phyloP scores from a whole-genome alignment of 2,113 vertebrate genomes.

The Nesospiza acunhae region DNA sequence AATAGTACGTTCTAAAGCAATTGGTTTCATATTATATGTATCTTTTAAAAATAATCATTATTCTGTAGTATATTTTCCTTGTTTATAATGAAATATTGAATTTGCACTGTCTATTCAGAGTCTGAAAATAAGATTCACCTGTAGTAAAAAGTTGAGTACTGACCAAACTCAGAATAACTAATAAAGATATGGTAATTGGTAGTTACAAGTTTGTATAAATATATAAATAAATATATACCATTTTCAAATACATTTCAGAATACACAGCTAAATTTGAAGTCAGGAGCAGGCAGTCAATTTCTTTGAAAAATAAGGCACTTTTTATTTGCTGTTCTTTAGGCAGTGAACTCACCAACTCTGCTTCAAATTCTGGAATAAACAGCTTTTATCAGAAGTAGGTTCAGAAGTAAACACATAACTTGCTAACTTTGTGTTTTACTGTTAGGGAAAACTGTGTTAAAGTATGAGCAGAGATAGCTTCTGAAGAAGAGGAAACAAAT shows the following conservation, averaged over 20 bases:
- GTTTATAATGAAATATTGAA: not conserved
- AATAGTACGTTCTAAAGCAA: not conserved
- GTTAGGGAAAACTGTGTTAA: not conserved
- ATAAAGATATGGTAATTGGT: not conserved
- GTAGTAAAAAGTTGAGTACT: not conserved
- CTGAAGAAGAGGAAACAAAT: conserved; percentile 37
- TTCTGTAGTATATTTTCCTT: not conserved
- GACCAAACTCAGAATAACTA: not conserved
- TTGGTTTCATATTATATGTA: not conserved
- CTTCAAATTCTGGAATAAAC: conserved; percentile 33
- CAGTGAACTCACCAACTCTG: not conserved
- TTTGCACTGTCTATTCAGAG: not conserved
- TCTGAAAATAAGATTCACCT: not conserved
- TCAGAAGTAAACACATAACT: conserved; percentile 28
- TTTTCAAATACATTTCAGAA: not conserved
- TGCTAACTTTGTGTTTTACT: conserved; percentile 42
- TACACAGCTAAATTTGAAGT: not conserved
- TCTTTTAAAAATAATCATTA: not conserved
- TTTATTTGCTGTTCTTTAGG: not conserved
- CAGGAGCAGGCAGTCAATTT: not conserved
- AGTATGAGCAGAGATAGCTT: conserved; percentile 30
- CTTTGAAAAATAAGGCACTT: not conserved
- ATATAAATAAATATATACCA: not conserved
- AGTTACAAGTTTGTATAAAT: not conserved
- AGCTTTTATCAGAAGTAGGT: conserved; percentile 31